A percentile compares a stretch with the other conserved stretches of the same genome.
Conservation (phyloP, 2,113 vertebrate species). For the Holacanthus passer region DNA sequence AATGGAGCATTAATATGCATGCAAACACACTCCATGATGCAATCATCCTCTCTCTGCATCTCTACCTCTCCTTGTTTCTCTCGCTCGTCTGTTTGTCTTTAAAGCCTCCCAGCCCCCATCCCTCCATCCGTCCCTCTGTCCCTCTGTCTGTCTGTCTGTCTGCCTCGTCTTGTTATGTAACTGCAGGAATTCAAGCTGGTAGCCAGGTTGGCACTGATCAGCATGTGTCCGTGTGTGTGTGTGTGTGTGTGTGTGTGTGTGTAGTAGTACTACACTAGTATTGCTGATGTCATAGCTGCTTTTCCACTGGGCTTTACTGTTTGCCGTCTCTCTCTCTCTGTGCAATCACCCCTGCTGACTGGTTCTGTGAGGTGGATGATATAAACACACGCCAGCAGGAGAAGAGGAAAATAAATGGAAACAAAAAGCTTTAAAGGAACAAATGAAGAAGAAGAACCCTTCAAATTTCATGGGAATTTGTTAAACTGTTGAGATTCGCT, state of each 20-base stretch:
- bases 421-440: not conserved
- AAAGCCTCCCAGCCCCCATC: constrained; percentile 43
- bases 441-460: not conserved
- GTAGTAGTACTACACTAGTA: constrained; percentile 48
- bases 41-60: constrained; percentile 27
- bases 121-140: not conserved
- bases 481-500: not conserved
- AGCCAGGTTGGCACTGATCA: constrained; percentile 59
- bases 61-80: constrained; percentile 28
- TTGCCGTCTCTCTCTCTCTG: not conserved
- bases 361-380: not conserved
- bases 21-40: constrained; percentile 41
- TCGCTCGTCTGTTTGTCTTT: constrained; percentile 25
- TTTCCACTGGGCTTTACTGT: constrained; percentile 17
- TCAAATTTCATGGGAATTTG: not conserved
- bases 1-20: constrained; percentile 45
- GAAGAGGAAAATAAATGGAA: constrained; percentile 5
- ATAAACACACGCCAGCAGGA: not conserved
- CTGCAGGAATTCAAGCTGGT: constrained; percentile 51
- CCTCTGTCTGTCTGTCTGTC: constrained; percentile 6
- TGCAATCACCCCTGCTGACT: not conserved
- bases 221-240: constrained; percentile 35
- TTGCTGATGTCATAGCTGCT: constrained; percentile 48
- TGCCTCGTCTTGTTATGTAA: constrained; percentile 59
- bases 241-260: constrained; percentile 22